These are phyloP conservation scores for Macaria liturata DNA, from an alignment of 2,888 invertebrate genomes.

Conservation along the genomic window DNA sequence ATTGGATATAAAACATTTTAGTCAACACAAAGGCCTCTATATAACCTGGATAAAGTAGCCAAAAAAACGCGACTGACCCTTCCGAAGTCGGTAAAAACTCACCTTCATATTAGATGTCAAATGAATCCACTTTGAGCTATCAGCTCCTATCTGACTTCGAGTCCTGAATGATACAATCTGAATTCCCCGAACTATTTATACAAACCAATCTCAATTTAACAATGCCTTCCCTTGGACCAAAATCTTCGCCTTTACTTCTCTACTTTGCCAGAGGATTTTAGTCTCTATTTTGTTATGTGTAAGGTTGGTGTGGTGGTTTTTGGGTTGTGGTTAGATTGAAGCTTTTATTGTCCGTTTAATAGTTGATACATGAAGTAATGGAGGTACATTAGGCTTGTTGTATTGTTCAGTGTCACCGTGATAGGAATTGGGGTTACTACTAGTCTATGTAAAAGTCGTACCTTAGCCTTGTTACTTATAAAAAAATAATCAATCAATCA, in stretches of 20 bases:
- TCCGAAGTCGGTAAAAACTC: not conserved
- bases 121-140: too few relatives aligned
- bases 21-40: too few relatives aligned
- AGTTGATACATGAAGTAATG: constrained; percentile 20
- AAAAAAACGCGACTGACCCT: too few relatives aligned
- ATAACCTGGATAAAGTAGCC: too few relatives aligned
- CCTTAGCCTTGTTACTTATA: too few relatives aligned
- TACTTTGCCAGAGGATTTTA: constrained; percentile 2
- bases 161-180: constrained; percentile 12
- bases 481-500: too few relatives aligned
- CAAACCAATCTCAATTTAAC: constrained; percentile 3
- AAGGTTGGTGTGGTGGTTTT: constrained; percentile 2
- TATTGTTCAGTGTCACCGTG: constrained; percentile 16
- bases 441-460: too few relatives aligned
- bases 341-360: constrained; percentile 26
- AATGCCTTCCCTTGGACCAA: constrained; percentile 5
- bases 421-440: too few relatives aligned
- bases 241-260: constrained; percentile 1
- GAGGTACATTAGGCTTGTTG: constrained; percentile 11
- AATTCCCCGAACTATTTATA: constrained; percentile 19
- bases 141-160: not conserved
- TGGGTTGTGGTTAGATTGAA: constrained; percentile 1
- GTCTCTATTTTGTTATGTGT: not conserved
- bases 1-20: too few relatives aligned
- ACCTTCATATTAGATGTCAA: constrained; percentile 17